Percentiles rank a stretch among this genome's conserved stretches.
phyloP scores from a whole-genome alignment of 2,113 vertebrate genomes.

The Tetraodon nigroviridis region DNA sequence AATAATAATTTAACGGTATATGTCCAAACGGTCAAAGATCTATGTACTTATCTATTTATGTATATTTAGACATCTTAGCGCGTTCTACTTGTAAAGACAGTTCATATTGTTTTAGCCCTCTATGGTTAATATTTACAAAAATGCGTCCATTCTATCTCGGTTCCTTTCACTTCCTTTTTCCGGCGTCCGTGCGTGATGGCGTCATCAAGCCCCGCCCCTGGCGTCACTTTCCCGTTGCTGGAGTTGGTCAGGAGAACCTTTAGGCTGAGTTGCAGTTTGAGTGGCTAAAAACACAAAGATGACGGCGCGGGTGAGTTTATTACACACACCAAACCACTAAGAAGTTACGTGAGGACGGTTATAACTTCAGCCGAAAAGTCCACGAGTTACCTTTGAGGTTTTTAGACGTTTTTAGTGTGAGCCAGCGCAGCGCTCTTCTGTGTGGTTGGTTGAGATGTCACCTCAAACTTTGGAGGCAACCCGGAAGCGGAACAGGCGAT shows the following conservation, averaged over 20 bases:
- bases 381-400: neutral
- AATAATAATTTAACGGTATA: no score
- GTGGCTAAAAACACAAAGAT: constrained; percentile 37
- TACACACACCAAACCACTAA: neutral
- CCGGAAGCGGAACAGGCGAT: constrained; percentile 54
- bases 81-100: no score
- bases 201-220: constrained; percentile 9
- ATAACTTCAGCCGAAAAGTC: neutral
- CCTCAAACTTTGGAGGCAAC: constrained; percentile 43
- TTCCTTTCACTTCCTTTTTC: neutral
- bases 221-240: constrained; percentile 10
- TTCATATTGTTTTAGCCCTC: no score
- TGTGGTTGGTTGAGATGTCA: constrained; percentile 51
- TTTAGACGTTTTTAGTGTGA: constrained; percentile 3
- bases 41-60: no score
- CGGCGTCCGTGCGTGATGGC: constrained; percentile 15
- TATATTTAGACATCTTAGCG: no score
- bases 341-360: neutral
- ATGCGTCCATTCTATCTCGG: neutral
- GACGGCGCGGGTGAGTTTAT: constrained; percentile 63
- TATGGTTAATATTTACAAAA: no score
- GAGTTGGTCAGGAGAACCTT: constrained; percentile 14
- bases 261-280: constrained; percentile 33
- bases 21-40: no score
- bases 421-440: constrained; percentile 26